Evolutionary conservation across 2,113 vertebrate species (phyloP), one percentile per base, ranked within the genome.

Genomic region (Syrrhaptes paradoxus): DNA sequence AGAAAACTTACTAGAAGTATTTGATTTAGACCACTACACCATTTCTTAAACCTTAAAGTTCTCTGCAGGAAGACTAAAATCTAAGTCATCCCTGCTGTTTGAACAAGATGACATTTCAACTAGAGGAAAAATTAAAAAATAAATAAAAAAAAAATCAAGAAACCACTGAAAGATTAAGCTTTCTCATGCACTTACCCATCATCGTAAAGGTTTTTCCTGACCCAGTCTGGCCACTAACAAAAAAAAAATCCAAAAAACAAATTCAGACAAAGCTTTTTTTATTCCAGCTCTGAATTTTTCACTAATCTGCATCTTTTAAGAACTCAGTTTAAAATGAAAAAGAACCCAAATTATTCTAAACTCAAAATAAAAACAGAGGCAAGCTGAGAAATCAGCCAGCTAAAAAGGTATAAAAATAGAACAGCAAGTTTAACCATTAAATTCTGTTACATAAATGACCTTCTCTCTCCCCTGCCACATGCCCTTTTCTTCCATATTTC

Each of bases 191-290:
- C 98, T 98, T 95, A 99, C 99, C 99, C 96, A 99, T 98, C 99
- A 99, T 99, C 25, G 99, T 99, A 92, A 99, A 99, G 4, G 99
- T 99, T 97, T 99, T 99, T 45, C 99, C 99, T 91, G 99, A 99
- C 32, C 99, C 99, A 9, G 99, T 99, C 97, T 99, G 99, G 58
- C 99, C 99, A 97, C 99, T 99, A 97, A 93, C 10, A 71, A 79
- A 66, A 82, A 94, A 17, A 87, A 21, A 77, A 16, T 70, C 36
- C 36, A 71, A 45, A 31, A 32, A 11, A 28, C 34, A 11, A 26
- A 6, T 8, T 32, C 28, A 62, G 32, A 52, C 36, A 49, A 34
- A 59, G 31, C 41, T 41, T 41, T 71, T 6, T 66, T 71, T 63
- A 76, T 72, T 72, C 22, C 78, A 25, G 7, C 22, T 78, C 36